Evolutionary conservation across 2,797 vertebrate species (phyloP), one percentile per base, ranked within the genome.

Genomic region (Sylvia borin): DNA sequence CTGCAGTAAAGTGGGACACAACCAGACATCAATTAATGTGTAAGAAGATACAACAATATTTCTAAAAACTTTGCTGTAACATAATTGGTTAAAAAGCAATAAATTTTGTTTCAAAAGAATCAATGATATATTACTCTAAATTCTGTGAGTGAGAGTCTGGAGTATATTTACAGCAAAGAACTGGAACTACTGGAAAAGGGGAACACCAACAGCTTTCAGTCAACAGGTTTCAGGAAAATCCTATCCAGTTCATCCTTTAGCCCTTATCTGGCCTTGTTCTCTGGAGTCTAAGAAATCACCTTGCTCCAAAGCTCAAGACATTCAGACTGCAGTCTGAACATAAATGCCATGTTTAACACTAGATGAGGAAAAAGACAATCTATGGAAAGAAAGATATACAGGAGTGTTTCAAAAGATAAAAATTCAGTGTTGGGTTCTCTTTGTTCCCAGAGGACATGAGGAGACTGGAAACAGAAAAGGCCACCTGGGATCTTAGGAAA

Each of bases 381-480:
- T 18, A 4, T 5, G 34, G 15, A 36, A 51, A 65, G 74, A 42
- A 79, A 47, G 34, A 85, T 31, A 24, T 29, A 85, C 42, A 42
- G 48, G 34, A 86, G 16, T 15, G 24, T 48, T 71, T 65, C 50
- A 68, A 90, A 93, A 84, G 36, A 92, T 14, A 73, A 92, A 55
- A 76, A 65, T 67, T 72, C 47, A 51, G 45, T 22, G 16, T 48
- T 58, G 61, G 8, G 13, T 31, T 78, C 0, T 0, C 45, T 84
- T 82, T 89, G 45, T 90, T 85, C 38, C 26, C 42, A 76, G 55
- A 81, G 31, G 57, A 57, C 14, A 22, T 25, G 50, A 92, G 16
- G 36, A 90, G 60, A 60, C 48, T 78, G 21, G 64, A 78, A 91
- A 90, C 6, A 86, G 79, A 94, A 95, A 86, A 90, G 87, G 60